Evolutionary conservation across 1,140 invertebrate genomes (phyloP).

Genomic region (Drosophila ogumai): DNA sequence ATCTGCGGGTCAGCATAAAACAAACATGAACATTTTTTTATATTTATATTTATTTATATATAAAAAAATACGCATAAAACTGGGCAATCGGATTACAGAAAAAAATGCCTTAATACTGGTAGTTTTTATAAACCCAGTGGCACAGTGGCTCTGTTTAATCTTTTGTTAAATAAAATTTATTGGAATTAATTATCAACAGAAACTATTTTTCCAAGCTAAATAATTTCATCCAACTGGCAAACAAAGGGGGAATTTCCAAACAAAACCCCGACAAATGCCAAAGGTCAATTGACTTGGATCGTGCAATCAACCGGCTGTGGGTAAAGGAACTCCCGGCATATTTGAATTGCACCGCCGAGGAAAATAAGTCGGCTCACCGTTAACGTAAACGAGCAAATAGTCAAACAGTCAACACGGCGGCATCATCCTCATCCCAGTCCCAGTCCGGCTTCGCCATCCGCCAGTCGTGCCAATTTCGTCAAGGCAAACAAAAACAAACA

Average conservation of each 20-base stretch:
- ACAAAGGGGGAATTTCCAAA: conserved; percentile 22
- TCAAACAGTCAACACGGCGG: conserved; percentile 76
- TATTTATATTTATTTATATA: not conserved
- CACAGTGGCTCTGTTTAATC: not conserved
- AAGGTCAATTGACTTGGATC: conserved; percentile 34
- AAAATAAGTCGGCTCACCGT: conserved; percentile 67
- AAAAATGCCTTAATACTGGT: conserved; percentile 1
- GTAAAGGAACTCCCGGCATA: conserved; percentile 60
- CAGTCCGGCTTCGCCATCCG: not conserved
- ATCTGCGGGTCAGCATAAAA: not conserved
- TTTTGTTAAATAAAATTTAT: not conserved
- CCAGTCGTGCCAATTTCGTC: conserved; percentile 72
- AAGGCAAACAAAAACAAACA: conserved; percentile 75
- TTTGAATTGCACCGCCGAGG: conserved; percentile 71
- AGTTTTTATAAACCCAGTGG: not conserved
- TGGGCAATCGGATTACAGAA: not conserved
- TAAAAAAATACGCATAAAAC: not conserved
- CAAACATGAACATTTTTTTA: conserved; percentile 2
- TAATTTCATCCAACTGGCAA: not conserved
- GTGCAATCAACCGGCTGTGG: conserved; percentile 30
- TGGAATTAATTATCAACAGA: not conserved
- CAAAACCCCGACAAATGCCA: not conserved
- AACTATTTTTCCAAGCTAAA: not conserved
- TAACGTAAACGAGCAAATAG: conserved; percentile 73
- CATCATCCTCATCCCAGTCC: not conserved